Conservation (phyloP, 2,113 vertebrate species). For the Condylura cristata region DNA sequence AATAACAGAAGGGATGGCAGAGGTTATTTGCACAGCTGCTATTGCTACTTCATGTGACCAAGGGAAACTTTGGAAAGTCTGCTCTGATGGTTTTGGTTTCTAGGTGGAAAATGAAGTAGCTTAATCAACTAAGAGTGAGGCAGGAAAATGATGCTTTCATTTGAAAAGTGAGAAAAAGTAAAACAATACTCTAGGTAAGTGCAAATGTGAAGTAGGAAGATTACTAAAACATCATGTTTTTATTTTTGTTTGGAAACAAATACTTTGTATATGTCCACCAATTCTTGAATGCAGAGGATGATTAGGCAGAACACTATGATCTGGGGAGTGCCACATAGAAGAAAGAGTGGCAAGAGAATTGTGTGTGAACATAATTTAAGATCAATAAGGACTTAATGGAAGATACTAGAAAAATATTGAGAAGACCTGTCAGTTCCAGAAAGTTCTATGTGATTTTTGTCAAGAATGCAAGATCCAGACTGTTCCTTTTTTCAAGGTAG, state of each 20-base stretch:
- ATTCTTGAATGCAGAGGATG: not conserved
- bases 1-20: conserved; percentile 35
- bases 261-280: not conserved
- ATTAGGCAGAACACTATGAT: not conserved
- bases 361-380: not conserved
- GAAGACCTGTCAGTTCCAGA: not conserved
- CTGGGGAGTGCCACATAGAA: not conserved
- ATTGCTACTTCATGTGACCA: not conserved
- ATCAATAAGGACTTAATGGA: not conserved
- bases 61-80: not conserved
- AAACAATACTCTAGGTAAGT: not conserved
- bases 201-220: not conserved
- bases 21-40: conserved; percentile 34
- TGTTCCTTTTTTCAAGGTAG: not conserved
- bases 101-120: not conserved
- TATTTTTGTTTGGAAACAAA: not conserved
- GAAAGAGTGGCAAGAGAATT: not conserved
- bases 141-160: not conserved
- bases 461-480: not conserved
- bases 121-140: not conserved
- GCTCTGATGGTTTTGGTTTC: not conserved
- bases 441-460: not conserved
- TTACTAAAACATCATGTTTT: not conserved
- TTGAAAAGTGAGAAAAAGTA: not conserved
- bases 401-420: not conserved